Evolutionary conservation across 2,888 invertebrate species (phyloP), one percentile per base, ranked within the genome.

Genomic region (Rotaria magnacalcarata): DNA sequence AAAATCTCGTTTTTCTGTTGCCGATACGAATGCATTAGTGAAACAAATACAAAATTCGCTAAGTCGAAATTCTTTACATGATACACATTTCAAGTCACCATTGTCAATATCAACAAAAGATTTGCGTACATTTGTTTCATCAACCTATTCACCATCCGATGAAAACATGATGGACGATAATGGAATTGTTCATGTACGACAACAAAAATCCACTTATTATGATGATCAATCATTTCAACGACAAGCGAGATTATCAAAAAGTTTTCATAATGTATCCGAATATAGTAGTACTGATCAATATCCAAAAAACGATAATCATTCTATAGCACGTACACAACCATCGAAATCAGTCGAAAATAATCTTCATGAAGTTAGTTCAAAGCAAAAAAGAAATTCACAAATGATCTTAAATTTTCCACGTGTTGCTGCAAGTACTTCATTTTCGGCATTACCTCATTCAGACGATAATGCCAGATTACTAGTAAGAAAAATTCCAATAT

Each of bases 401-500:
- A 47, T 47, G 4, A 24, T 11, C 4, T 14, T 47, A 4, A 80
- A 80, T 80, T 80, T 80, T 47, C 47, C 80, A 14, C 80, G 47
- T 0, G 8, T 47, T 14, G 24, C 47, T 43, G 10, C 80, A 80
- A 80, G 80, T 47, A 80, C 80, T 14, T 80, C 80, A n/a, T 67
- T 67, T 34, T 34, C 34, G 5, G 34, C 34, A 67, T 67, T 67
- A 67, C 67, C 67, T 34, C 21, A 43, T 47, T 47, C 43, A 80
- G 80, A 80, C n/a, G 80, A 80, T 80, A 80, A 80, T 47, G n/a
- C 80, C 47, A 43, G 80, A 80, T 14, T 80, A 16, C n/a, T 80
- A 19, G 67, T 67, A 67, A 67, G 67, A 10, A 27, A 21, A 54
- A 21, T 6, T 54, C 7, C 1, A 54, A 19, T 54, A 54, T 34